Evolutionary conservation across 2,888 invertebrate species (phyloP), one percentile per base, ranked within the genome.

Genomic region (Thumatha senex): DNA sequence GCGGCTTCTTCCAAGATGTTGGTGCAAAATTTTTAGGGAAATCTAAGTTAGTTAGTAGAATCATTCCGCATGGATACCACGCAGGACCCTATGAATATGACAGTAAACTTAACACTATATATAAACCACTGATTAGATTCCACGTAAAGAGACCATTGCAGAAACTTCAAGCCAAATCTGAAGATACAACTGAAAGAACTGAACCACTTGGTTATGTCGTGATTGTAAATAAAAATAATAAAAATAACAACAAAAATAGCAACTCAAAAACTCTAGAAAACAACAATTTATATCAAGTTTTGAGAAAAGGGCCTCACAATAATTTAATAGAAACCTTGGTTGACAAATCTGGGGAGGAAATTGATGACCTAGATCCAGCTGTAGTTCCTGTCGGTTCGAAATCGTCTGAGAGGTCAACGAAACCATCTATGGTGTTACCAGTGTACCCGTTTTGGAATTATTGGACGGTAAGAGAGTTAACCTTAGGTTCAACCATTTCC

Each of bases 381-480:
- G 0, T 7, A 0, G 2, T 10, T 2, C 35, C 40, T 9, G 7
- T 39, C 7, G 2, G 18, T 5, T 9, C 45, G 0, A 9, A 10
- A 0, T 18, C 31, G 7, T 1, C 1, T 0, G 15, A 40, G 12
- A 2, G 0, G 5, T 3, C 7, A 0, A 2, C 0, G 1, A 38
- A 9, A 31, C 29, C 5, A 41, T 15, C 42, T 0, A n/a, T 12
- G 0, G 39, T 46, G 12, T 11, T 31, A 2, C 69, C 71, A 0
- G 0, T 40, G 0, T 73, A 76, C 40, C 62, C 70, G 0, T 74
- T 61, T 35, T 80, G 76, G 76, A 75, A 79, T 47, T 78, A 73
- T 34, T 83, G 82, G 82, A 80, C 78, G 58, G 82, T 83, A 67
- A 71, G 62, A 14, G 12, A 10, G 18, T 39, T 36, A 0, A 11